phyloP scores from a whole-genome alignment of 2,113 vertebrate genomes.

The Craseonycteris thonglongyai region DNA sequence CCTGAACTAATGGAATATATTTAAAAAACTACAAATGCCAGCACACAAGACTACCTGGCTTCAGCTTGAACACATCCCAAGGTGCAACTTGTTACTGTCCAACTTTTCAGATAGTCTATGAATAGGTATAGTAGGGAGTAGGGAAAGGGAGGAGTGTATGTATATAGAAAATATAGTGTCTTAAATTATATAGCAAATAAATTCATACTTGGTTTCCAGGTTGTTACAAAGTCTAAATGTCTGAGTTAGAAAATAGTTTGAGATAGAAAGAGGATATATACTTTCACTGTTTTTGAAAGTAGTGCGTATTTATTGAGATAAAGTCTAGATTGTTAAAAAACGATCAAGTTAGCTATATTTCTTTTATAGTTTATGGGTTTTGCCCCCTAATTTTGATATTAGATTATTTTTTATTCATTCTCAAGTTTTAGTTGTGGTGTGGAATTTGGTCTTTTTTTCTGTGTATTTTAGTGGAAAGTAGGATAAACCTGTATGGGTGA shows the following conservation, averaged over 20 bases:
- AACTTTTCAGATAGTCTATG: not conserved
- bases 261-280: too few species aligned
- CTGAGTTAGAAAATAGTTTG: not conserved
- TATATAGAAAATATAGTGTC: not conserved
- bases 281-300: not conserved
- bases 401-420: not conserved
- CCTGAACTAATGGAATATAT: not conserved
- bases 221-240: not conserved
- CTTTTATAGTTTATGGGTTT: not conserved
- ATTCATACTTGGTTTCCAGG: not conserved
- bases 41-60: not conserved
- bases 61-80: not conserved
- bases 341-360: not conserved
- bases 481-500: not conserved
- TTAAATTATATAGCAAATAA: not conserved
- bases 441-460: not conserved
- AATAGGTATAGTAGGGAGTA: not conserved
- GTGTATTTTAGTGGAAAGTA: not conserved
- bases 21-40: not conserved
- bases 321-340: not conserved
- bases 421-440: not conserved
- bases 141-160: not conserved
- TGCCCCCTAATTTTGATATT: not conserved
- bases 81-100: not conserved
- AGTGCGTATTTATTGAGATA: not conserved